A percentile compares a stretch with the other conserved stretches of the same genome.
These are phyloP conservation scores for Argopecten irradians DNA, from an alignment of 1,140 invertebrate species.

Conservation along the genomic window DNA sequence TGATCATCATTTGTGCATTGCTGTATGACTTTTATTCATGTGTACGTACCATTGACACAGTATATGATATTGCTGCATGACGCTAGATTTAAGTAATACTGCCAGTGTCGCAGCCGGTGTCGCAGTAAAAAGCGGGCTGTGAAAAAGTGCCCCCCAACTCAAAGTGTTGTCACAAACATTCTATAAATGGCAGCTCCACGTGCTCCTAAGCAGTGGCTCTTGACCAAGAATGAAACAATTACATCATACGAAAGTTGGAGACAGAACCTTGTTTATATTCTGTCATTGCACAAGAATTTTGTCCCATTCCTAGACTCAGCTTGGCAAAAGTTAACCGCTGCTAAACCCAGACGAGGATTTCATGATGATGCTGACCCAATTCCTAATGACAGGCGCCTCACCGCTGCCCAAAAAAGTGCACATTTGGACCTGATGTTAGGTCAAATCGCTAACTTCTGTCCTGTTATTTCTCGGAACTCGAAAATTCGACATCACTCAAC, in stretches of 20 bases:
- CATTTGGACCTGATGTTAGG: conserved; percentile 47
- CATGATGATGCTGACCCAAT: conserved; percentile 26
- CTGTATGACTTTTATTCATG: too few relatives aligned
- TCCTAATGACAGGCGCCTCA: neutral
- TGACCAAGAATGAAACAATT: conserved; percentile 41
- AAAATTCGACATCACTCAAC: conserved; percentile 42
- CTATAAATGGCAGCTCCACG: too few relatives aligned
- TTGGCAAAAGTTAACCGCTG: conserved; percentile 27
- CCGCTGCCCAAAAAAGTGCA: conserved; percentile 45
- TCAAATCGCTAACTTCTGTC: conserved; percentile 53
- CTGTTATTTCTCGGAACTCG: conserved; percentile 44
- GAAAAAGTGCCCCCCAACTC: too few relatives aligned
- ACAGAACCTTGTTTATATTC: conserved; percentile 32
- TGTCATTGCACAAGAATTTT: conserved; percentile 39
- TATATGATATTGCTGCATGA: too few relatives aligned
- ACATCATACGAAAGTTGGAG: conserved; percentile 47
- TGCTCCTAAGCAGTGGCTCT: conserved; percentile 46
- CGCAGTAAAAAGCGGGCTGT: too few relatives aligned
- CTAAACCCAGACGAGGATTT: conserved; percentile 19
- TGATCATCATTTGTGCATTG: too few relatives aligned
- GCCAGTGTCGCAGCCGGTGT: too few relatives aligned
- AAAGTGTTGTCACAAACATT: too few relatives aligned
- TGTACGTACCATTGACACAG: too few relatives aligned
- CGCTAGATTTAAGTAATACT: too few relatives aligned
- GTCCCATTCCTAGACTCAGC: neutral